Evolutionary conservation across 2,797 vertebrate genomes (phyloP), one percentile per base, ranked within the genome.

Genomic region (Sternarchorhynchus goeldii): DNA sequence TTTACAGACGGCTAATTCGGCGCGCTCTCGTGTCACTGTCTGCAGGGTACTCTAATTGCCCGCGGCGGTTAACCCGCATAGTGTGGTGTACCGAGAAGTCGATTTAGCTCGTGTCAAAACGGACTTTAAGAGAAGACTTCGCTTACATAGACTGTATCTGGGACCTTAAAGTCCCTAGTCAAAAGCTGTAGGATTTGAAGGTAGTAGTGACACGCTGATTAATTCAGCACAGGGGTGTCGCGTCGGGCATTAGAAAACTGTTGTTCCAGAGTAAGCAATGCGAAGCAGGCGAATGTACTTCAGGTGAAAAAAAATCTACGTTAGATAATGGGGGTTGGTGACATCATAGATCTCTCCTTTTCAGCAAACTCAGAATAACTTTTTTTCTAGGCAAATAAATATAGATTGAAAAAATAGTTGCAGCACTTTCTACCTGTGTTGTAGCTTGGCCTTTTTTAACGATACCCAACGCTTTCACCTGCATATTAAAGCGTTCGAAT

Each of bases 41-140:
- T 81, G 86, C 88, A 88, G 88, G 90, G 90, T 90, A 89, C 90
- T 90, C 87, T 87, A 86, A 87, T 72, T 80, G 88, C 92, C 90
- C 84, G 74, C 20, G 92, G 88, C 88, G 79, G 74, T 59, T 76
- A 80, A 57, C 31, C 29, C 62, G 59, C 60, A n/a, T 63, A 17
- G 32, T 57, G 32, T 36, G 56, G 25, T 70, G 78, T 45, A 36
- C 62, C 65, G 64, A 60, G 25, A 77, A 73, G 83, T 85, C 75
- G 50, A 60, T 76, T 85, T 65, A 20, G 41, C 63, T 84, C 75
- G 68, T 58, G 69, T 84, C 81, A 84, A 31, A 71, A 21, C 6
- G 29, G 34, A 56, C n/a, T 73, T 75, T 41, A 14, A 36, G 36
- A 70, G 25, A 36, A 65, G 58, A 59, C 41, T 45, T 77, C 10